Evolutionary conservation across 2,797 vertebrate species (phyloP).

Genomic region (Gallinago nigripennis): DNA sequence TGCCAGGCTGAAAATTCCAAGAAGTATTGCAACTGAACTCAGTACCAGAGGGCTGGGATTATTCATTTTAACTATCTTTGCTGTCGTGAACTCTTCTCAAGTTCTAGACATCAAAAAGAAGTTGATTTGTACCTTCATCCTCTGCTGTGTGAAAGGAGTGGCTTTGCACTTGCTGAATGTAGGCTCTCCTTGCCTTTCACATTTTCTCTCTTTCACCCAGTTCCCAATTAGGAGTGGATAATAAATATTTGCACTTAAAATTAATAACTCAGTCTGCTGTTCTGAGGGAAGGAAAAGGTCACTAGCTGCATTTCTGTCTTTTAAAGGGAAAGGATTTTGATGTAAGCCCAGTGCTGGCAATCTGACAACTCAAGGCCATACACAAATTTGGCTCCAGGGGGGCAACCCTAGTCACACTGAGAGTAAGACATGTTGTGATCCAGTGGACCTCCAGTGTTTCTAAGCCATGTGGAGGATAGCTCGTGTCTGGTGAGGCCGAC

Average conservation of each 20-base stretch:
- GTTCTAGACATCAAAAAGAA: not conserved
- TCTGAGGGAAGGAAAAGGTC: not conserved
- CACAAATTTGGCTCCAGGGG: rapidly evolving
- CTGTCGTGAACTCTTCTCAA: not conserved
- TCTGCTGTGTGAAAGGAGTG: not conserved
- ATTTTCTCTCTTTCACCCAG: not conserved
- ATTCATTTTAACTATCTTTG: not conserved
- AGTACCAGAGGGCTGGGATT: not conserved
- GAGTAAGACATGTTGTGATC: rapidly evolving
- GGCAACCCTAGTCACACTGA: rapidly evolving
- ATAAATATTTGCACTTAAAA: not conserved
- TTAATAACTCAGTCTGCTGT: not conserved
- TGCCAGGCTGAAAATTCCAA: not conserved
- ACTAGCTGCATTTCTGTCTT: not conserved
- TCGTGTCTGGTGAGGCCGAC: rapidly evolving
- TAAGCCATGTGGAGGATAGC: not conserved
- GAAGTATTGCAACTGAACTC: not conserved
- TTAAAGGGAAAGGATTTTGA: not conserved
- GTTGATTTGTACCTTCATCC: not conserved
- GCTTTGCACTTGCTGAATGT: not conserved
- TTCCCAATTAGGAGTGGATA: not conserved
- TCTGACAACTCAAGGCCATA: not conserved
- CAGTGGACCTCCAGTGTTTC: rapidly evolving
- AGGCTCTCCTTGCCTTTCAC: not conserved
- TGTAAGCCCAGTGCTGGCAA: not conserved